These are phyloP conservation scores for Tachina fera DNA, from an alignment of 2,888 invertebrate species.

Conservation along the genomic window DNA sequence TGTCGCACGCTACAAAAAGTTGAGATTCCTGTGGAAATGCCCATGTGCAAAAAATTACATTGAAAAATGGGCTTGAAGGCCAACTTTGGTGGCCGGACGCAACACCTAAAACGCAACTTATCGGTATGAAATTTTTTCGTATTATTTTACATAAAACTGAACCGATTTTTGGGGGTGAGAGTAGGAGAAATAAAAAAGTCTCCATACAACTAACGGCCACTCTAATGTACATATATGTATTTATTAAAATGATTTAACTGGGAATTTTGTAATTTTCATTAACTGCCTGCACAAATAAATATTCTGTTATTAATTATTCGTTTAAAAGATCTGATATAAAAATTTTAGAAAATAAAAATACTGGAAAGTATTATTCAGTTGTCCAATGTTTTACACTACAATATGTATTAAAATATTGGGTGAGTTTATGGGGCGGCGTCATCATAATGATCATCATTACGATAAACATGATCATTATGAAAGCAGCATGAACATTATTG, in stretches of 20 bases:
- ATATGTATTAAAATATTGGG: conserved; percentile 31
- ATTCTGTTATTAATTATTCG: conserved; percentile 57
- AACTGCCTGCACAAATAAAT: conserved; percentile 18
- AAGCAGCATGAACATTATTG: conserved; percentile 17
- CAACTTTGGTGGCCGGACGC: too few relatives aligned
- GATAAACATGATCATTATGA: conserved; percentile 22
- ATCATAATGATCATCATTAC: conserved; percentile 32
- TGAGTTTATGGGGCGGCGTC: conserved; percentile 52
- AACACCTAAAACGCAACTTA: too few relatives aligned
- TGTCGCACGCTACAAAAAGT: too few relatives aligned
- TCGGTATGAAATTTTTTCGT: too few relatives aligned
- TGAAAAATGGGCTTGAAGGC: too few relatives aligned
- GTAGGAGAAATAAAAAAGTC: too few relatives aligned
- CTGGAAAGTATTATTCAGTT: not conserved
- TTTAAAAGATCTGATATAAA: conserved; percentile 51
- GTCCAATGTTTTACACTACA: conserved; percentile 24
- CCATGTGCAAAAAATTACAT: too few relatives aligned
- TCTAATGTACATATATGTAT: not conserved
- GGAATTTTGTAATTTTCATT: conserved; percentile 18
- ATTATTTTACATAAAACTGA: too few relatives aligned
- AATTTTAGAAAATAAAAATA: conserved; percentile 11
- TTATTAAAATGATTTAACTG: conserved; percentile 30
- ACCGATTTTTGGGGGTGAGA: too few relatives aligned
- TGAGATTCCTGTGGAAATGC: too few relatives aligned
- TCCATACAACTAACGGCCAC: too few relatives aligned